phyloP scores from a whole-genome alignment of 2,888 invertebrate genomes.

The Caenorhabditis sp. region DNA sequence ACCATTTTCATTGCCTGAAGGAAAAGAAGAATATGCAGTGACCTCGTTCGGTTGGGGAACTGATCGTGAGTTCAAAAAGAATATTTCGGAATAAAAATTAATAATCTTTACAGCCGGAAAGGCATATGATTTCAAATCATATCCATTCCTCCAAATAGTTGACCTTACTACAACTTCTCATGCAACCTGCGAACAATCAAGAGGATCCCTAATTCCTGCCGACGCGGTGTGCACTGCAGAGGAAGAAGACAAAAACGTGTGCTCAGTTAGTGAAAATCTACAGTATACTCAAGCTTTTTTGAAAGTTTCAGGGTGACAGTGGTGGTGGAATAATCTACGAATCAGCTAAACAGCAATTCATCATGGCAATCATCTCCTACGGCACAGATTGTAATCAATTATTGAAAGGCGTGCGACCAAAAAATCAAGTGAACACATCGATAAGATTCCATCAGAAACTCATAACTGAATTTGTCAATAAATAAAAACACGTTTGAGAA shows the following conservation, averaged over 20 bases:
- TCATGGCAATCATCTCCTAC: slow-evolving; percentile 27
- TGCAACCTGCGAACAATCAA: not conserved
- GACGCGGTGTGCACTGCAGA: slow-evolving; percentile 35
- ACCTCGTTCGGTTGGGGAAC: slow-evolving; percentile 38
- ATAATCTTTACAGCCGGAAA: slow-evolving; percentile 1
- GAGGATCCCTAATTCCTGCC: slow-evolving; percentile 15
- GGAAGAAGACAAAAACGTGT: slow-evolving; percentile 33
- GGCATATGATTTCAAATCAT: slow-evolving; percentile 17
- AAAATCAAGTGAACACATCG: slow-evolving; percentile 29
- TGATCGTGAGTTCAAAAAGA: slow-evolving; percentile 8
- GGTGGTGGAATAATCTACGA: slow-evolving; percentile 35
- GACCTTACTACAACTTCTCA: slow-evolving; percentile 6
- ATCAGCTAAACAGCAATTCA: slow-evolving; percentile 8
- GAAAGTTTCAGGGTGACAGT: slow-evolving; percentile 26
- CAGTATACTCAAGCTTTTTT: not conserved
- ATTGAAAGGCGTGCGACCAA: slow-evolving; percentile 17
- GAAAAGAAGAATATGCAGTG: slow-evolving; percentile 4
- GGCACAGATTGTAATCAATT: slow-evolving; percentile 32
- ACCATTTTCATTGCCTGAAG: slow-evolving; percentile 7
- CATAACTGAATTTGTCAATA: slow-evolving; percentile 16
- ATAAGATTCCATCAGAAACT: slow-evolving; percentile 26
- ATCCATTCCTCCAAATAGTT: slow-evolving; percentile 30
- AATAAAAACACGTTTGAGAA: not conserved
- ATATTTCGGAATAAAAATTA: not conserved
- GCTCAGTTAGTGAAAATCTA: slow-evolving; percentile 12